Conservation (phyloP, 2,113 vertebrate genomes). For the Delphinapterus leucas region DNA sequence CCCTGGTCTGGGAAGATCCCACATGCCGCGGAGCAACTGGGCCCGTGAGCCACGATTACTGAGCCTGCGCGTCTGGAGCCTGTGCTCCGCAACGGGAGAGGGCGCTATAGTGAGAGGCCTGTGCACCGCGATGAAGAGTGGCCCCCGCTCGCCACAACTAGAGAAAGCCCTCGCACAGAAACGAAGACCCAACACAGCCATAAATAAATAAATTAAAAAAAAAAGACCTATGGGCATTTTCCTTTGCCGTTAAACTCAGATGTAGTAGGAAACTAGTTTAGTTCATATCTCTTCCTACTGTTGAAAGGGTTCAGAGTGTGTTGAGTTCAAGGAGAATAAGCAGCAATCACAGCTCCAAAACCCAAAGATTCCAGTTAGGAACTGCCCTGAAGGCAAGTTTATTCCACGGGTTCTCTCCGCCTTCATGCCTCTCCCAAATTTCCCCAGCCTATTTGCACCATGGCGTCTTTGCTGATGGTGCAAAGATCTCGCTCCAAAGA, state of each 20-base stretch:
- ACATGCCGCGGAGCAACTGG: too few relatives aligned
- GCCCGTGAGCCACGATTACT: too few relatives aligned
- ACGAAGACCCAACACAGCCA: too few relatives aligned
- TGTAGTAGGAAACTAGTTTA: background rate
- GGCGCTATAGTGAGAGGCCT: too few relatives aligned
- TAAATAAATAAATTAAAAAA: too few relatives aligned
- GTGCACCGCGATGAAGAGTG: too few relatives aligned
- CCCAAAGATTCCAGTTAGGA: background rate
- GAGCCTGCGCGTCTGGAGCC: too few relatives aligned
- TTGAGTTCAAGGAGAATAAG: background rate
- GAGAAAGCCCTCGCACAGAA: too few relatives aligned
- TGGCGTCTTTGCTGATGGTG: background rate
- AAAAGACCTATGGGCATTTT: background rate
- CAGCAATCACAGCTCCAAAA: background rate
- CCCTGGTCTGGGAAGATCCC: too few relatives aligned
- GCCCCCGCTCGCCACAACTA: too few relatives aligned
- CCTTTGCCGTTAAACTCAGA: background rate
- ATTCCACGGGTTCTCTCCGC: background rate
- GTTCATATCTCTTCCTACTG: background rate
- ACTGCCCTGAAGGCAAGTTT: background rate
- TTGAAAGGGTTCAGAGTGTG: background rate
- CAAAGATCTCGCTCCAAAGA: background rate
- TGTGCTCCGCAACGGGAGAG: too few relatives aligned
- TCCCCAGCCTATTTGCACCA: background rate
- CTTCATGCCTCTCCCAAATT: background rate